Evolutionary conservation across 2,888 invertebrate genomes (phyloP).

Genomic region (Apamea anceps): DNA sequence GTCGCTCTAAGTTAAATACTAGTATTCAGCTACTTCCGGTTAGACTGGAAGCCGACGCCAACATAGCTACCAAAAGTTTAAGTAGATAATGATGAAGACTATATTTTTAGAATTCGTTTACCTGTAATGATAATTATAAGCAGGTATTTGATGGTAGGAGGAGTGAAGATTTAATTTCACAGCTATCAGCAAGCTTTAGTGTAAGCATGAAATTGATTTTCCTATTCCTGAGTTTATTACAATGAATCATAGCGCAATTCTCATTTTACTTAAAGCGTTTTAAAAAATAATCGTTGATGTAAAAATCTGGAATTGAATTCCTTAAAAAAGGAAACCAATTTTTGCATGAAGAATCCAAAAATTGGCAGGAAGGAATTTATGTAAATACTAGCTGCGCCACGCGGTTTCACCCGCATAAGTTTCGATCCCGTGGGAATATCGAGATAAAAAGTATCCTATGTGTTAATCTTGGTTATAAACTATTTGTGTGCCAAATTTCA

Average conservation of each 20-base stretch:
- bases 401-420: no score
- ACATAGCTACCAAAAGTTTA: not conserved
- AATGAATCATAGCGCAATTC: not conserved
- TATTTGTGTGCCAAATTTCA: no score
- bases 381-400: not conserved
- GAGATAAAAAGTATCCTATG: no score
- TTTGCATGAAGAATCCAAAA: not conserved
- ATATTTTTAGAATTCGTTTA: not conserved
- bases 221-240: not conserved
- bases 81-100: not conserved
- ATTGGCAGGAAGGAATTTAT: not conserved
- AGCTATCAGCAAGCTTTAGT: constrained; percentile 16
- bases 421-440: no score
- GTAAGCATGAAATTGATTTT: constrained; percentile 38
- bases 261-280: not conserved
- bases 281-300: not conserved
- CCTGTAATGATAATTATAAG: not conserved
- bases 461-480: no score
- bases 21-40: not conserved
- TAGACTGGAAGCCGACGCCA: not conserved
- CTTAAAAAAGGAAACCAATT: not conserved
- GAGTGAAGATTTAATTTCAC: constrained; percentile 36
- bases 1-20: no score
- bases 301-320: constrained; percentile 2
- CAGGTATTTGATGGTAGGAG: not conserved